Percentiles rank a stretch among this genome's conserved stretches.
Conservation (phyloP, 2,113 vertebrate genomes). For the Alethe diademata region DNA sequence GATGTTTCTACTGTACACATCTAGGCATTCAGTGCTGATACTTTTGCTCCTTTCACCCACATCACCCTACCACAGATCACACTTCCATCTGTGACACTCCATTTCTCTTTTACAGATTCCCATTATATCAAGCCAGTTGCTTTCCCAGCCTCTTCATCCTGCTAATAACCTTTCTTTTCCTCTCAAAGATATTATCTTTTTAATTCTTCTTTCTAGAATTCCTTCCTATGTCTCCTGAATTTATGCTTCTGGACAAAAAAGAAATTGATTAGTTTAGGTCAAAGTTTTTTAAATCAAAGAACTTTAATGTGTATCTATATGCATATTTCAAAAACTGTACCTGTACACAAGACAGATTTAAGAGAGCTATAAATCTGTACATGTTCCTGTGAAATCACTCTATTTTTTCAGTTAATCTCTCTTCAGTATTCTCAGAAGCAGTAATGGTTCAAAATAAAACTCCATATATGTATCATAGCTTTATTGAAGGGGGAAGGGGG, state of each 20-base stretch:
- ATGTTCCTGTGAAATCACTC: background rate
- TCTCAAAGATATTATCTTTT: background rate
- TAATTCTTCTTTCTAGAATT: background rate
- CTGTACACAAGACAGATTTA: background rate
- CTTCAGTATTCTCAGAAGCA: background rate
- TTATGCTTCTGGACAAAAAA: background rate
- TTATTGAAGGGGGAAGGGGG: background rate
- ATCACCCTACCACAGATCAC: background rate
- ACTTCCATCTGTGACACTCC: background rate
- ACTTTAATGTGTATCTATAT: background rate
- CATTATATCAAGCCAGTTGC: background rate
- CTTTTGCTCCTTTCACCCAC: background rate
- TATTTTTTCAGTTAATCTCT: background rate
- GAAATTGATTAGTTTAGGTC: background rate
- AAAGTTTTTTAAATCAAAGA: background rate
- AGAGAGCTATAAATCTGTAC: background rate
- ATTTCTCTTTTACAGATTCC: background rate
- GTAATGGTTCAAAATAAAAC: background rate
- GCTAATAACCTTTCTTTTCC: background rate
- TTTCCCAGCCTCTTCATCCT: background rate
- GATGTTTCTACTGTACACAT: background rate
- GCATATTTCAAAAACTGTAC: background rate
- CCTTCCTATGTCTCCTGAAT: background rate
- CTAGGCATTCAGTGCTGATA: background rate
- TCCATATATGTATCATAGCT: background rate